Percentiles rank a stretch among this genome's conserved stretches.
These are phyloP conservation scores for Mesorhabditis belari DNA, from an alignment of 2,888 invertebrate genomes.

Conservation along the genomic window DNA sequence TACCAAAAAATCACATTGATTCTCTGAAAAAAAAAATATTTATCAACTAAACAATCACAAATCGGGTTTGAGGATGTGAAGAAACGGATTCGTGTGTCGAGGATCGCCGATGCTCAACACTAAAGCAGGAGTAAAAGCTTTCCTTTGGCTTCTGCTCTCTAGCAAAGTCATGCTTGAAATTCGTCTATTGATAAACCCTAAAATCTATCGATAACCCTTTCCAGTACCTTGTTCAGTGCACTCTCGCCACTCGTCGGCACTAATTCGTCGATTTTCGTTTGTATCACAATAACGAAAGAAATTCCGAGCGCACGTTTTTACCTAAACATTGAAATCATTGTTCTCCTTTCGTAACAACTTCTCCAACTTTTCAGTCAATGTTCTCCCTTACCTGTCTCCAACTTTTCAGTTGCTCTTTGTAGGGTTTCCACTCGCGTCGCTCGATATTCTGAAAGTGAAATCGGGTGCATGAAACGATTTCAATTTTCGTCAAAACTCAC, in stretches of 20 bases:
- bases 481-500: no score
- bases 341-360: background rate
- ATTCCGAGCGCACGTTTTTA: conserved; percentile 66
- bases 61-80: conserved; percentile 31
- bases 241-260: conserved; percentile 82
- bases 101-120: conserved; percentile 2
- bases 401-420: conserved; percentile 70
- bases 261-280: conserved; percentile 80
- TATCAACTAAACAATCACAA: no score
- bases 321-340: background rate
- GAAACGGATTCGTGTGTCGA: conserved; percentile 29
- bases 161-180: no score
- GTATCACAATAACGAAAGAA: conserved; percentile 87
- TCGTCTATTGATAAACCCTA: no score
- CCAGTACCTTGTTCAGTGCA: conserved; percentile 61
- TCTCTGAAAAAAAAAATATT: no score
- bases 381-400: conserved; percentile 66
- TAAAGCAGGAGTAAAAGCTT: no score
- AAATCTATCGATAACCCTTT: no score
- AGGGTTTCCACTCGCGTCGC: conserved; percentile 79
- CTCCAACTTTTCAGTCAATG: no score
- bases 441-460: conserved; percentile 62
- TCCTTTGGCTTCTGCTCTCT: no score
- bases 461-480: background rate
- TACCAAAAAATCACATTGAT: no score